A percentile compares a stretch with the other conserved stretches of the same genome.
These are phyloP conservation scores for Lepus americanus DNA, from an alignment of 2,113 vertebrate genomes.

Conservation along the genomic window DNA sequence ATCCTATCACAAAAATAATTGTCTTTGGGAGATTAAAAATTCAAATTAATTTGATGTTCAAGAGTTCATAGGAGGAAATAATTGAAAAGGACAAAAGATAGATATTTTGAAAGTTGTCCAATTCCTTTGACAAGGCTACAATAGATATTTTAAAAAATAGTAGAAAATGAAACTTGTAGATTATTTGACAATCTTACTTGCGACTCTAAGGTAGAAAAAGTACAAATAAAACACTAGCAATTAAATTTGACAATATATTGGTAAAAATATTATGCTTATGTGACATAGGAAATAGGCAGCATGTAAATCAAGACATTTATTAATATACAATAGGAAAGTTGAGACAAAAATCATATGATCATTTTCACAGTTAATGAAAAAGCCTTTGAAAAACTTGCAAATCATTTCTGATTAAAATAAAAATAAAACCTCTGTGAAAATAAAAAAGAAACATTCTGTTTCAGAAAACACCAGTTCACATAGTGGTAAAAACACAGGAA, in stretches of 20 bases:
- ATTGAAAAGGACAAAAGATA: background rate
- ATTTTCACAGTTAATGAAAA: background rate
- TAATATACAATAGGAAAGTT: background rate
- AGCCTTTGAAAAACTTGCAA: background rate
- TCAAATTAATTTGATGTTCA: background rate
- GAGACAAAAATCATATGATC: background rate
- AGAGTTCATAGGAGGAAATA: slow-evolving; percentile 21
- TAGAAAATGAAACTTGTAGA: background rate
- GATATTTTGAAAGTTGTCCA: background rate
- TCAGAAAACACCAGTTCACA: background rate
- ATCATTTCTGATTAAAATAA: background rate
- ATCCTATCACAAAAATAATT: background rate
- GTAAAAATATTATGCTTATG: background rate
- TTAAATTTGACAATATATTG: background rate
- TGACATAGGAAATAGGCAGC: background rate
- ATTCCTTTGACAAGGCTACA: background rate
- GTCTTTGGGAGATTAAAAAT: slow-evolving; percentile 12
- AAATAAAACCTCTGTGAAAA: background rate
- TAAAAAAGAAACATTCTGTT: background rate
- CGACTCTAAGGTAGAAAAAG: background rate
- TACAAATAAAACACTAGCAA: slow-evolving; percentile 15
- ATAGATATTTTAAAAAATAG: background rate
- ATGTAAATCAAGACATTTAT: slow-evolving; percentile 3
- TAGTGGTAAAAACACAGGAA: background rate
- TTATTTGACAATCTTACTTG: background rate